Evolutionary conservation across 2,888 invertebrate genomes (phyloP).

Genomic region (Chorisops tibialis): DNA sequence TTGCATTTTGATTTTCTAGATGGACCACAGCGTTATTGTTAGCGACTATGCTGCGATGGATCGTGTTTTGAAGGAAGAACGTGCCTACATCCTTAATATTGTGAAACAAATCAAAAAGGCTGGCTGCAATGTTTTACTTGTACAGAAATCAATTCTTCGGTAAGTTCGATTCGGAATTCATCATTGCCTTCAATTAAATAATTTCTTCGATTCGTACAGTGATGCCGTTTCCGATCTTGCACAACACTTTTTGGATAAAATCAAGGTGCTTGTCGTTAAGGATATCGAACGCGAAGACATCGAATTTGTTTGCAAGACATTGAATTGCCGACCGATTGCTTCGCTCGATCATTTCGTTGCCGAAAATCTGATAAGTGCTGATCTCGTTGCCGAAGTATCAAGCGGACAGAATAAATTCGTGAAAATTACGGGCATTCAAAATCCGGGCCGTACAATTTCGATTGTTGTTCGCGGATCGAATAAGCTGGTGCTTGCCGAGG

Average conservation of each 20-base stretch:
- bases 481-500: conserved; percentile 84
- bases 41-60: conserved; percentile 99
- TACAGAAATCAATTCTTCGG: conserved; percentile 77
- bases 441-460: conserved; percentile 86
- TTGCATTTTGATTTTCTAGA: conserved; percentile 54
- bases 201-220: conserved; percentile 52
- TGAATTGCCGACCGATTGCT: conserved; percentile 93
- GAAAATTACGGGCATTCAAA: conserved; percentile 84
- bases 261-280: conserved; percentile 97
- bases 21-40: conserved; percentile 94
- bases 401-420: conserved; percentile 87
- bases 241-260: conserved; percentile 96
- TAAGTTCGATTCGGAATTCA: conserved; percentile 42
- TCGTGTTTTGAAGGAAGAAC: conserved; percentile 93
- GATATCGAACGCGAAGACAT: conserved; percentile 98
- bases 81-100: conserved; percentile 95
- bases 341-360: conserved; percentile 96
- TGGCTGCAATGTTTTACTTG: conserved; percentile 95
- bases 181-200: not conserved
- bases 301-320: conserved; percentile 93
- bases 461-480: conserved; percentile 84
- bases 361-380: conserved; percentile 88
- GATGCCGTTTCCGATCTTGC: conserved; percentile 97
- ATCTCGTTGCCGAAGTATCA: conserved; percentile 89
- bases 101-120: conserved; percentile 98